Evolutionary conservation across 2,888 invertebrate species (phyloP).

Genomic region (Tubulanus polymorphus): DNA sequence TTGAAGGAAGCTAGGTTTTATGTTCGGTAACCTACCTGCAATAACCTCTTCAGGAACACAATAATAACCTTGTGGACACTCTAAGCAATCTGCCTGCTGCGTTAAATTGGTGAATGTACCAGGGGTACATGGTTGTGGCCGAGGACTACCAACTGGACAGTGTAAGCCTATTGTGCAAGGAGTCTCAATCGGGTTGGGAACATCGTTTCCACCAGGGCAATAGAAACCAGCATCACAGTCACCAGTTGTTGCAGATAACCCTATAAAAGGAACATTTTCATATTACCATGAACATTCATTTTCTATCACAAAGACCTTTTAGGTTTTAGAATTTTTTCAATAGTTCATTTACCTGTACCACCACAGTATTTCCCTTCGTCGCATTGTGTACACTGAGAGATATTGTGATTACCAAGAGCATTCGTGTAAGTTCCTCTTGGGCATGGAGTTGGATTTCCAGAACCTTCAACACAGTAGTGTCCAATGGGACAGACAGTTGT

Average conservation of each 20-base stretch:
- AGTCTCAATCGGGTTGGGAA: slow-evolving; percentile 37
- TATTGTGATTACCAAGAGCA: slow-evolving; percentile 31
- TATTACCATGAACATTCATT: background rate
- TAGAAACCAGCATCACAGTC: slow-evolving; percentile 47
- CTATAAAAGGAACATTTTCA: no score
- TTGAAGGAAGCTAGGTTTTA: background rate
- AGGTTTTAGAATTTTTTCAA: no score
- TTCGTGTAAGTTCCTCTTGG: slow-evolving; percentile 36
- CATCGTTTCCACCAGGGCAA: slow-evolving; percentile 40
- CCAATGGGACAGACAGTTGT: slow-evolving; percentile 37
- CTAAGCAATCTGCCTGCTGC: slow-evolving; percentile 35
- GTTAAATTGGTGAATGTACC: slow-evolving; percentile 45
- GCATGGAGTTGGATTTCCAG: slow-evolving; percentile 33
- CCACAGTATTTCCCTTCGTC: slow-evolving; percentile 48
- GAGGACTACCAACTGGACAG: slow-evolving; percentile 38
- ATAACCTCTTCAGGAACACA: slow-evolving; percentile 47
- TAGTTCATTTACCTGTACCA: slow-evolving; percentile 39
- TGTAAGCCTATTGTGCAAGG: slow-evolving; percentile 47
- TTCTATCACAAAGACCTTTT: background rate
- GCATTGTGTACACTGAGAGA: slow-evolving; percentile 36
- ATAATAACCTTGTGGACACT: slow-evolving; percentile 44
- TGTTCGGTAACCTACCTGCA: slow-evolving; percentile 23
- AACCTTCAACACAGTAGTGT: slow-evolving; percentile 30
- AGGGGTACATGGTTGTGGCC: slow-evolving; percentile 40
- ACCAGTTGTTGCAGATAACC: slow-evolving; percentile 32